Evolutionary conservation across 1,140 invertebrate species (phyloP), one percentile per base, ranked within the genome.

Genomic region (Aphidius ervi): DNA sequence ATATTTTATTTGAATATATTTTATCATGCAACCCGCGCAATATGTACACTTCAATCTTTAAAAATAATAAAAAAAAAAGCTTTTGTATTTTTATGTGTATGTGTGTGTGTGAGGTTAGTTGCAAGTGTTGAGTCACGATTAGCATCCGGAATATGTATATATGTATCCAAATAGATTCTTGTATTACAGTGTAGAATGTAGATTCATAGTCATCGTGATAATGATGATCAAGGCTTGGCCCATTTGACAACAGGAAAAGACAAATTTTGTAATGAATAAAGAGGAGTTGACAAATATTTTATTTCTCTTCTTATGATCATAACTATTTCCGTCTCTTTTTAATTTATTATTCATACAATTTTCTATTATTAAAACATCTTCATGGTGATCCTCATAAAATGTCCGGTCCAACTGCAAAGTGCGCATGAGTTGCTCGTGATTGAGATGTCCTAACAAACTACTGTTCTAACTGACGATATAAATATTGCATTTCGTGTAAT

Each of bases 191-290:
- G 5, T 37, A 52, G 2, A 54, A 39, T 54, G 40, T 40, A 41
- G 23, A 4, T 31, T 31, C 23, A 31, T 31, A 31, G 23, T 31
- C 23, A 31, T 31, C 23, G 23, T 31, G 23, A 31, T 31, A 31
- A 31, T 31, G 23, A 31, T 31, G 45, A 47, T 9, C 10, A 47
- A 3, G 46, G 43, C 16, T 23, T 62, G 61, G 52, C 47, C 59
- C 57, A 58, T 16, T 63, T 61, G 62, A 63, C 59, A 60, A 63
- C 64, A 66, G 65, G 65, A 66, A 63, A 62, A 56, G 59, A 62
- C 65, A 66, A 66, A 66, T 66, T 31, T 66, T 62, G 62, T 62
- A 52, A 58, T 63, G 61, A 61, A 58, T 43, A 10, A 58, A n/a
- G 39, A 43, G 46, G 54, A 43, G 47, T 23, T 58, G 46, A 39